Evolutionary conservation across 2,888 invertebrate genomes (phyloP), one percentile per base, ranked within the genome.

Genomic region (Enoplolaimus lenunculus): DNA sequence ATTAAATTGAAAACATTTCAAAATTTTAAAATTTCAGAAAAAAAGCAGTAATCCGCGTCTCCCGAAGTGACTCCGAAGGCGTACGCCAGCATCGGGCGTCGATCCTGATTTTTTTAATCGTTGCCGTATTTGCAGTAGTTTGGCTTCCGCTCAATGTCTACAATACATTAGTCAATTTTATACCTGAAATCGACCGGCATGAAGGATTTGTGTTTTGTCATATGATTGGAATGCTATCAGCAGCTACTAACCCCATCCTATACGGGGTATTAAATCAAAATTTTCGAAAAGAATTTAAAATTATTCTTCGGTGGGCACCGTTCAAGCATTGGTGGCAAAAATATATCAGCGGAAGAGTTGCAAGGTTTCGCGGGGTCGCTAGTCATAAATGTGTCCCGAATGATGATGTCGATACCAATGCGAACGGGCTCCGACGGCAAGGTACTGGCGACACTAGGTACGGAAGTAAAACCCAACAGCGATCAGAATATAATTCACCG

Each of bases 261-360:
- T 92, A 92, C 81, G 92, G 92, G 21, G 92, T 91, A 89, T 83
- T 92, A 75, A 92, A 92, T 81, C 91, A 91, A 76, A 92, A 92
- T 83, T 92, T 92, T 82, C 67, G 34, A 34, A 31, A 66, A 31
- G 67, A 66, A 34, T 66, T 66, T n/a, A 31, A 34, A 31, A 29
- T 34, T 13, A n/a, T 66, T 26, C 67, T 66, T n/a, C 45, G 45
- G 45, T 45, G 45, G n/a, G n/a, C n/a, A n/a, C n/a, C n/a, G n/a
- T n/a, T n/a, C n/a, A n/a, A n/a, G n/a, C n/a, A n/a, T n/a, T n/a
- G n/a, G n/a, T n/a, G n/a, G n/a, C n/a, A n/a, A n/a, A n/a, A n/a
- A n/a, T n/a, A n/a, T n/a, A n/a, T n/a, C n/a, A n/a, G n/a, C n/a
- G n/a, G n/a, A n/a, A n/a, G n/a, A n/a, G n/a, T n/a, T n/a, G n/a